These are phyloP conservation scores for Cloeon dipterum DNA, from an alignment of 2,888 invertebrate species.

Conservation along the genomic window DNA sequence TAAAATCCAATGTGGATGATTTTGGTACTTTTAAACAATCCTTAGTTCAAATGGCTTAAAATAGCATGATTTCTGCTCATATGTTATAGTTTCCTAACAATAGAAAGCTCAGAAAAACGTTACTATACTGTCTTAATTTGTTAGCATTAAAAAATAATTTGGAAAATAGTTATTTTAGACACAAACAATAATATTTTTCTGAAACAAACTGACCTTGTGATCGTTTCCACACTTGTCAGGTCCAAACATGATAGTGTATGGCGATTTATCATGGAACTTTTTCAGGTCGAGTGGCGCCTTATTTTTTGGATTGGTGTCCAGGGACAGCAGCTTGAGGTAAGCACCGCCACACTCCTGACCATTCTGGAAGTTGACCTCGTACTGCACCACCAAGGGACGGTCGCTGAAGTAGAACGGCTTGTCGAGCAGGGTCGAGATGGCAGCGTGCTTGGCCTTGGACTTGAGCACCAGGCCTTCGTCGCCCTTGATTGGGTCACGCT, in stretches of 20 bases:
- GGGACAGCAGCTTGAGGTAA: slow-evolving; percentile 78
- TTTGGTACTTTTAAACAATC: too few relatives aligned
- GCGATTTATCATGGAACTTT: slow-evolving; percentile 82
- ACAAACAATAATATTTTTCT: too few relatives aligned
- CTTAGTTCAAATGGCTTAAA: too few relatives aligned
- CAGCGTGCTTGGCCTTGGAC: slow-evolving; percentile 91
- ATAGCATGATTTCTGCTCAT: too few relatives aligned
- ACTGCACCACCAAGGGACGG: slow-evolving; percentile 76
- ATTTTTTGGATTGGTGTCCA: slow-evolving; percentile 27
- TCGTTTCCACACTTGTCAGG: slow-evolving; percentile 98
- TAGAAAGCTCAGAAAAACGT: too few relatives aligned
- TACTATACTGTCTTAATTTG: too few relatives aligned
- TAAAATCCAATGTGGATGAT: too few relatives aligned
- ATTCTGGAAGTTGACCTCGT: slow-evolving; percentile 80
- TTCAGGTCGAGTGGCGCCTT: slow-evolving; percentile 38
- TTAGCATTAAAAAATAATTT: too few relatives aligned
- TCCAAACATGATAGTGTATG: slow-evolving; percentile 99
- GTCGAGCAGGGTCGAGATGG: slow-evolving; percentile 55
- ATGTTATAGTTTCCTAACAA: too few relatives aligned
- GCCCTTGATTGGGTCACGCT: slow-evolving; percentile 50
- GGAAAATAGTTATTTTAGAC: too few relatives aligned
- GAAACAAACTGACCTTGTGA: slow-evolving; percentile 45
- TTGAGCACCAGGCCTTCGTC: slow-evolving; percentile 78
- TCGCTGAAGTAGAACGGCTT: slow-evolving; percentile 62
- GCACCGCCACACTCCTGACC: slow-evolving; percentile 96